phyloP scores from a whole-genome alignment of 2,888 invertebrate genomes.

The Suillia variegata region DNA sequence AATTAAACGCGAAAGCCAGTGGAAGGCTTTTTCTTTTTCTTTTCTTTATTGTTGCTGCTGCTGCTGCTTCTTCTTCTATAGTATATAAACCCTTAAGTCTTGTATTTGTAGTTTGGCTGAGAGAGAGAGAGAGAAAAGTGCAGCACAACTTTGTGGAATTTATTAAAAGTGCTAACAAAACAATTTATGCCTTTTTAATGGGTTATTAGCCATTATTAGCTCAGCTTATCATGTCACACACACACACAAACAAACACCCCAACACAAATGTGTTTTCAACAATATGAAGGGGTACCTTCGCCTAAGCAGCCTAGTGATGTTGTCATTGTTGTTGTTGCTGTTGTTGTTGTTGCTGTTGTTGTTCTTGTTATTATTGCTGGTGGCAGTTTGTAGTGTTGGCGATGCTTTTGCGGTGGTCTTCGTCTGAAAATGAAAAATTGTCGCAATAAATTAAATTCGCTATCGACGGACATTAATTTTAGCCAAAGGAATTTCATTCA shows the following conservation, averaged over 20 bases:
- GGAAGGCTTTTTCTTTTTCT: not conserved
- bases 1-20: conserved; percentile 37
- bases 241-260: conserved; percentile 27
- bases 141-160: too few species aligned
- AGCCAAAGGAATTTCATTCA: conserved; percentile 10
- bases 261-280: too few species aligned
- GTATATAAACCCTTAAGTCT: too few species aligned
- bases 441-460: conserved; percentile 58
- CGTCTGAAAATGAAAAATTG: conserved; percentile 51
- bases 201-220: conserved; percentile 57
- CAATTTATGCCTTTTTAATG: conserved; percentile 58
- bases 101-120: too few species aligned
- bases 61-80: too few species aligned
- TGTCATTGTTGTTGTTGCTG: not conserved
- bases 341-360: conserved; percentile 7
- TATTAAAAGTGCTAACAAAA: conserved; percentile 57
- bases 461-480: conserved; percentile 55
- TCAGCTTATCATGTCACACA: conserved; percentile 51
- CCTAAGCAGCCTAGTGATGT: not conserved
- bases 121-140: too few species aligned
- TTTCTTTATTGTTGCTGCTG: not conserved
- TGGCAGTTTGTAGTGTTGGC: not conserved
- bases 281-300: not conserved
- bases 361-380: conserved; percentile 8
- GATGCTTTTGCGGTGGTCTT: conserved; percentile 13